A percentile compares a stretch with the other conserved stretches of the same genome.
These are phyloP conservation scores for Megatriorchis doriae DNA, from an alignment of 2,113 vertebrate species.

Conservation along the genomic window DNA sequence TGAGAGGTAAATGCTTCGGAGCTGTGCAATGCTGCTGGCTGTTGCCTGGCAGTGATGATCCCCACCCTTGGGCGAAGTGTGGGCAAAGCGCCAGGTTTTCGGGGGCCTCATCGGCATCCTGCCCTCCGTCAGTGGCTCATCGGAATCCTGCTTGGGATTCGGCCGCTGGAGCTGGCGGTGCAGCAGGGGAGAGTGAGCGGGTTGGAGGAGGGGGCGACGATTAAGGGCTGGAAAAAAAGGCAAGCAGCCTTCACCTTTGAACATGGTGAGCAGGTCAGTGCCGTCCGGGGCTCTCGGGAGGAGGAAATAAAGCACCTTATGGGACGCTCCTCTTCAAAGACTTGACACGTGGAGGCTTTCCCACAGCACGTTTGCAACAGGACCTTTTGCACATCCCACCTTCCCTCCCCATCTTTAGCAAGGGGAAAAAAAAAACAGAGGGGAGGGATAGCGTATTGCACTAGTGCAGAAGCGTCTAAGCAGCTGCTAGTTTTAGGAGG, in stretches of 20 bases:
- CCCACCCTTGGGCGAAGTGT: rapidly evolving
- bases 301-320: neutral
- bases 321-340: neutral
- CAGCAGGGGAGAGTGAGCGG: neutral
- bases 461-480: neutral
- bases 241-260: neutral
- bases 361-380: neutral
- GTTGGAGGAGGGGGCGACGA: rapidly evolving
- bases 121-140: too few species aligned
- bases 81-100: rapidly evolving
- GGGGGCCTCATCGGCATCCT: neutral
- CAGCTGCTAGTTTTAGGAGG: neutral
- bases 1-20: neutral
- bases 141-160: neutral
- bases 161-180: neutral
- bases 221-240: neutral
- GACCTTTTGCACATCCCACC: neutral
- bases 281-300: neutral
- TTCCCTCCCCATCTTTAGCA: neutral
- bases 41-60: rapidly evolving
- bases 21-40: rapidly evolving
- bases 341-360: neutral
- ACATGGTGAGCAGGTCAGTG: neutral
- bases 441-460: neutral
- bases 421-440: neutral